Evolutionary conservation across 2,113 vertebrate genomes (phyloP).

Genomic region (Cyprinus carpio): DNA sequence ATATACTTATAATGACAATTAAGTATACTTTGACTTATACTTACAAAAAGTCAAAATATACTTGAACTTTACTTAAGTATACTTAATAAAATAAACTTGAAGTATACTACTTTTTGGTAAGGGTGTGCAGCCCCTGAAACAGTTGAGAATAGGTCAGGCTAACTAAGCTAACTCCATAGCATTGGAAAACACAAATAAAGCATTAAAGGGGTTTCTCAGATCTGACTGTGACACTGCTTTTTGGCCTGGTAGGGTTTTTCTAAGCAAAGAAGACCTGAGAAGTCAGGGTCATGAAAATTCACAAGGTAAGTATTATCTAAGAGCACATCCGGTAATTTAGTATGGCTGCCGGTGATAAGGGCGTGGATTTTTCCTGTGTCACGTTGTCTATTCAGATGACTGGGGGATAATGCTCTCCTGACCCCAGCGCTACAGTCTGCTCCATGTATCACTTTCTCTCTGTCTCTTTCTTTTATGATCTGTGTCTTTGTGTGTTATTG

Average conservation of each 20-base stretch:
- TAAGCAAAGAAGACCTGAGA: slow-evolving; percentile 12
- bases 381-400: slow-evolving; percentile 44
- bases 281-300: slow-evolving; percentile 19
- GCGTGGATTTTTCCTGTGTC: slow-evolving; percentile 56
- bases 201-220: not conserved
- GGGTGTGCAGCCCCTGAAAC: not conserved
- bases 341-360: slow-evolving; percentile 51
- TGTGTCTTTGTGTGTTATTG: slow-evolving; percentile 10
- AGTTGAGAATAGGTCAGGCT: not conserved
- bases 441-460: slow-evolving; percentile 2
- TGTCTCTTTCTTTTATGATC: slow-evolving; percentile 20
- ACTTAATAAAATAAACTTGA: too few relatives aligned
- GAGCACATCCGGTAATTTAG: slow-evolving; percentile 45
- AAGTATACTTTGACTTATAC: too few relatives aligned
- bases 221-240: not conserved
- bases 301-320: slow-evolving; percentile 33
- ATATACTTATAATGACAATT: too few relatives aligned
- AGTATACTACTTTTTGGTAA: too few relatives aligned
- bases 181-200: slow-evolving; percentile 12
- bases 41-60: too few relatives aligned
- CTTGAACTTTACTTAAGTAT: too few relatives aligned
- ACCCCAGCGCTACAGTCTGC: slow-evolving; percentile 21
- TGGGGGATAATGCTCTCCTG: slow-evolving; percentile 9
- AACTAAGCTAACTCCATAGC: not conserved
- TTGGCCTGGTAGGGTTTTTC: not conserved